A percentile compares a stretch with the other conserved stretches of the same genome.
phyloP scores from a whole-genome alignment of 2,888 invertebrate species.

The Drosophila neonasuta region DNA sequence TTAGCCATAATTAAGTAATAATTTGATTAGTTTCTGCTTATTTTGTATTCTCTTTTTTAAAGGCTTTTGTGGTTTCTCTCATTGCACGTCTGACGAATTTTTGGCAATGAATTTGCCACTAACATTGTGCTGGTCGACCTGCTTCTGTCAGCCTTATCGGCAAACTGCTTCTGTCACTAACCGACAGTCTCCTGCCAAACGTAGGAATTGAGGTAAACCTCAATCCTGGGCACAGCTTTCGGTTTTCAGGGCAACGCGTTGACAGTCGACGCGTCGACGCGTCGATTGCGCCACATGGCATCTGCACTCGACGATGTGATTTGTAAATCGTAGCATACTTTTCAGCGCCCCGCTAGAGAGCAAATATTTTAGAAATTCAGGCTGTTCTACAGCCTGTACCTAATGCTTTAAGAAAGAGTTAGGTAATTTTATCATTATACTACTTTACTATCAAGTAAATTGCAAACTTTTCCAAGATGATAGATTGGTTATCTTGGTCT shows the following conservation, averaged over 20 bases:
- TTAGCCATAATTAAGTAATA: constrained; percentile 74
- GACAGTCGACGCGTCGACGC: constrained; percentile 38
- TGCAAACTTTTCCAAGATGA: no score
- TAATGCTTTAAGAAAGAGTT: no score
- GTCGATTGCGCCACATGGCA: constrained; percentile 47
- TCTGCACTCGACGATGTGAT: constrained; percentile 52
- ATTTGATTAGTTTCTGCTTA: constrained; percentile 55
- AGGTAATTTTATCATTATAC: no score
- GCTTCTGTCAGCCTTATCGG: neutral
- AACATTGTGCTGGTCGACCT: constrained; percentile 14
- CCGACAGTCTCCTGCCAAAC: constrained; percentile 40
- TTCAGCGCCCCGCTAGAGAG: constrained; percentile 13
- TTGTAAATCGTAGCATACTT: constrained; percentile 44
- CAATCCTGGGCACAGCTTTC: constrained; percentile 39
- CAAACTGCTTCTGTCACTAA: neutral
- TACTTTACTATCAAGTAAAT: no score
- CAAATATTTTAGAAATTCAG: no score
- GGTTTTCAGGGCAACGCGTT: constrained; percentile 42
- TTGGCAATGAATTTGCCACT: constrained; percentile 5
- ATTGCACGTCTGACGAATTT: constrained; percentile 2
- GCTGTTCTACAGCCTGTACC: no score
- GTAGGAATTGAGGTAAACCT: constrained; percentile 52
- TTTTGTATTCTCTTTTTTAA: neutral
- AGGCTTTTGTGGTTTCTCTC: constrained; percentile 10
- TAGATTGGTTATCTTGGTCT: no score